Base-by-base conservation (phyloP, 2,888 invertebrate species). In the Schizotus pectinicornis region DNA sequence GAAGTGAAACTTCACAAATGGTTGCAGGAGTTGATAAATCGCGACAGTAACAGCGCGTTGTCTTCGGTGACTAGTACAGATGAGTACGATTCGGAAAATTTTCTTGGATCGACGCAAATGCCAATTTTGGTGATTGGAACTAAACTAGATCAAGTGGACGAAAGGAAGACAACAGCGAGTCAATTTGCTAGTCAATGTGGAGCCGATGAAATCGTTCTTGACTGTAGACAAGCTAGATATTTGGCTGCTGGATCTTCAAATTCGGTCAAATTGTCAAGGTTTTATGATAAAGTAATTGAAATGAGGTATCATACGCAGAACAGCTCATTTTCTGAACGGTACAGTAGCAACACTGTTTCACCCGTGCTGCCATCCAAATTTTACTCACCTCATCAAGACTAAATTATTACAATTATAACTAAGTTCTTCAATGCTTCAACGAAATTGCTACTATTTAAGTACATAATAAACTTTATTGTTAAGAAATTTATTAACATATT, bases 41-140 rank as follows among this genome's bases (percentile, higher is more conserved):
- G 87, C 74, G 91, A 91, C 63, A 84, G 83, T 74, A 69, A 80
- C 37, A 56, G 52, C 3, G 42, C 61, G 6, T 54, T 62, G 8
- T 46, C 64, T n/a, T 56, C 61, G 7, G 55, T 63, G n/a, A 63
- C 57, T 33, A 67, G 64, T 53, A 85, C 85, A 66, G 86, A 89
- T 59, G 91, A 89, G 56, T 90, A 91, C 70, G 94, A 94, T 79
- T 88, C 92, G 5, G 94, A 95, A 78, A 91, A 90, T 74, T 91
- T 94, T 79, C 83, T 93, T 54, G 94, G 94, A 14, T 87, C 90
- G 3, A 89, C 90, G 39, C 91, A 94, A 86, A 90, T 96, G 74
- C 98, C 98, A 0, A 92, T 97, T 70, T 82, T 98, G 63, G 94
- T 98, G 0, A 91, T 98, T 72, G 98, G 97, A 8, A 95, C 96